Evolutionary conservation across 1,140 invertebrate genomes (phyloP).

Genomic region (Brachionus paranguensis): DNA sequence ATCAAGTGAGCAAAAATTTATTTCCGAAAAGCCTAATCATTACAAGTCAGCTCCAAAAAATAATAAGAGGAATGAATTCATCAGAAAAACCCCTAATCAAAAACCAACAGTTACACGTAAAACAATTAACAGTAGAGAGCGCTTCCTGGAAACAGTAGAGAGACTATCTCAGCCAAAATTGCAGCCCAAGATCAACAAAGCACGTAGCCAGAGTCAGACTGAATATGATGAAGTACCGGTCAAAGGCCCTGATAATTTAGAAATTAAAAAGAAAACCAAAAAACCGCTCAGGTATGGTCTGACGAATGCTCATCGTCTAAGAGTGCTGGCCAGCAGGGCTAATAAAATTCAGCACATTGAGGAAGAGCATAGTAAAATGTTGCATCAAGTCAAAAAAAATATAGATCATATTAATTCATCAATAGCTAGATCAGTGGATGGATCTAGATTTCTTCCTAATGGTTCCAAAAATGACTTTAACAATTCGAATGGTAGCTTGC

Average conservation of each 20-base stretch:
- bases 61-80: not conserved
- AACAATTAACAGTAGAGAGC: not conserved
- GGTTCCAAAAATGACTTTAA: not conserved
- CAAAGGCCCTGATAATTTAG: not conserved
- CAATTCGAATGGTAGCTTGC: not conserved
- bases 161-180: slow-evolving; percentile 14
- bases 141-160: not conserved
- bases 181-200: not conserved
- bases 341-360: not conserved
- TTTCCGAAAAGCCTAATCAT: not conserved
- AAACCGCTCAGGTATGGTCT: not conserved
- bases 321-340: not conserved
- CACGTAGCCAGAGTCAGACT: not conserved
- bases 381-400: slow-evolving; percentile 2
- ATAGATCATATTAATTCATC: not conserved
- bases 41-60: not conserved
- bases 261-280: not conserved
- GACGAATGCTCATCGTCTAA: slow-evolving; percentile 22
- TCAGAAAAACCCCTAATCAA: not conserved
- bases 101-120: not conserved
- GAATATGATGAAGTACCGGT: slow-evolving; percentile 8
- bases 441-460: not conserved
- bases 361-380: not conserved
- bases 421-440: not conserved
- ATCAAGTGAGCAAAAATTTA: not conserved